phyloP scores from a whole-genome alignment of 2,888 invertebrate genomes.

The Calephelis perditalis region DNA sequence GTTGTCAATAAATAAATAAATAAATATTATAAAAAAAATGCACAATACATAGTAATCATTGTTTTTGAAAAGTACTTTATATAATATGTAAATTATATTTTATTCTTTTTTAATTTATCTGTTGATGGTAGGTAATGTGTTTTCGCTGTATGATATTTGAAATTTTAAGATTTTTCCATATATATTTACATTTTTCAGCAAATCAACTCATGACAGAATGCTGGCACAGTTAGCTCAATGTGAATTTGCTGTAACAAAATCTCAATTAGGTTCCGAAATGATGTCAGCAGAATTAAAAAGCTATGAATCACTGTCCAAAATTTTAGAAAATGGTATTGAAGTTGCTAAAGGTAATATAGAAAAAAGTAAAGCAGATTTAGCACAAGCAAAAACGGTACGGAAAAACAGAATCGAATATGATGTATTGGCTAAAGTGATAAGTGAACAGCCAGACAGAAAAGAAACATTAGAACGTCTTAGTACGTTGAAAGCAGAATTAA shows the following conservation, averaged over 20 bases:
- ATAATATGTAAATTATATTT: too few relatives aligned
- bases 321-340: constrained; percentile 88
- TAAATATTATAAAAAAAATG: too few relatives aligned
- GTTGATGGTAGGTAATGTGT: too few relatives aligned
- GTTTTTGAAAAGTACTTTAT: too few relatives aligned
- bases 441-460: constrained; percentile 92
- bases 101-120: too few relatives aligned
- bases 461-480: constrained; percentile 84
- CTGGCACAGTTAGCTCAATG: constrained; percentile 90
- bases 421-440: constrained; percentile 93
- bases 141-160: not conserved
- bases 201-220: constrained; percentile 87
- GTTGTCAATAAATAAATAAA: too few relatives aligned
- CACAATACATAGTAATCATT: too few relatives aligned
- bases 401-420: constrained; percentile 96
- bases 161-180: not conserved
- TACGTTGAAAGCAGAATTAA: constrained; percentile 85
- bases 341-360: constrained; percentile 89
- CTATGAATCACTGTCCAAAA: constrained; percentile 86
- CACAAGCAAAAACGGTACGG: constrained; percentile 90
- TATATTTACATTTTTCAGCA: constrained; percentile 53
- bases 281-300: constrained; percentile 90
- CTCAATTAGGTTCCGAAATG: constrained; percentile 87
- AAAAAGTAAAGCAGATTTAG: constrained; percentile 87
- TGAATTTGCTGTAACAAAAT: constrained; percentile 92